These are phyloP conservation scores for Florisuga fusca DNA, from an alignment of 2,797 vertebrate species.

Conservation along the genomic window DNA sequence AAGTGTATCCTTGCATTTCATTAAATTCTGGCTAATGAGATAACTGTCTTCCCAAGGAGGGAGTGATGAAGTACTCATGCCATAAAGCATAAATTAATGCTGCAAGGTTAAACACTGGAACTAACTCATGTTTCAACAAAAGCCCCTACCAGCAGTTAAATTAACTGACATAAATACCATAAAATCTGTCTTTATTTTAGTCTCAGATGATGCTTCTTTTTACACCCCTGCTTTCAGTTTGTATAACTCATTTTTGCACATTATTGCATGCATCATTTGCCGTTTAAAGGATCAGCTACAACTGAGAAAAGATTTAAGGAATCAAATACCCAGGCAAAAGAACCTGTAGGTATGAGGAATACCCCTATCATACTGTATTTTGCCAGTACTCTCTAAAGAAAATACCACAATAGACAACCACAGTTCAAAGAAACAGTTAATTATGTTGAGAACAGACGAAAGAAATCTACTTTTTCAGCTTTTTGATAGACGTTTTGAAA, in stretches of 20 bases:
- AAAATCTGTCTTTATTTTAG: constrained; percentile 91
- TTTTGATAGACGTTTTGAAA: constrained; percentile 80
- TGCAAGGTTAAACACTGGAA: constrained; percentile 99
- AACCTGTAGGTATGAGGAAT: constrained; percentile 66
- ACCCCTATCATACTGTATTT: constrained; percentile 57
- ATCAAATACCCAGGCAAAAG: constrained; percentile 71
- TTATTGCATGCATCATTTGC: constrained; percentile 87
- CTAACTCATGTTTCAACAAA: constrained; percentile 99
- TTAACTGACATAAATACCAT: constrained; percentile 97
- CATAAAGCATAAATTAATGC: constrained; percentile 98
- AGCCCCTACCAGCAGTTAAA: constrained; percentile 97
- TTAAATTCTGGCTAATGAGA: constrained; percentile 99
- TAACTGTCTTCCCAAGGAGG: constrained; percentile 98
- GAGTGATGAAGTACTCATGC: constrained; percentile 96
- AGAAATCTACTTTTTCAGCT: constrained; percentile 78
- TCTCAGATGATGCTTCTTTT: constrained; percentile 85
- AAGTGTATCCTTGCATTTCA: constrained; percentile 99
- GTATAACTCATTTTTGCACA: constrained; percentile 88
- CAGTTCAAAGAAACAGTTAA: constrained; percentile 82
- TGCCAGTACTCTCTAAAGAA: constrained; percentile 39
- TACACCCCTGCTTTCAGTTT: constrained; percentile 88
- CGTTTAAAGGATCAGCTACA: constrained; percentile 83
- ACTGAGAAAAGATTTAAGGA: constrained; percentile 76
- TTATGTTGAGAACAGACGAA: constrained; percentile 72
- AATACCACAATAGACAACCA: constrained; percentile 75